Evolutionary conservation across 2,888 invertebrate genomes (phyloP).

Genomic region (Drosophila helvetica): DNA sequence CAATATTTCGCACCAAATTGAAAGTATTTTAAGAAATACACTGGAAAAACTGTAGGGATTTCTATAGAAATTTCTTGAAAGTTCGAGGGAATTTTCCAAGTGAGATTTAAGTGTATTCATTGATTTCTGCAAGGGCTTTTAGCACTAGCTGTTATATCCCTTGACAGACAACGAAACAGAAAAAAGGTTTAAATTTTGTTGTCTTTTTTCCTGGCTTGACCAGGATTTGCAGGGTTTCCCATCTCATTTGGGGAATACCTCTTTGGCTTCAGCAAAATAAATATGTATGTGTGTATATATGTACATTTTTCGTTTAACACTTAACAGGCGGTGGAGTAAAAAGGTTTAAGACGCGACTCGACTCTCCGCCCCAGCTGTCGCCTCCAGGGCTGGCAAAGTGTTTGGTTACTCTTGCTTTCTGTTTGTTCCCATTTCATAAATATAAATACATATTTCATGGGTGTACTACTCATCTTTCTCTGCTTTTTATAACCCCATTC

Average conservation of each 20-base stretch:
- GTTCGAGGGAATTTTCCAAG: too few species aligned
- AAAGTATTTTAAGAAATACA: too few species aligned
- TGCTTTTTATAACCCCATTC: neutral
- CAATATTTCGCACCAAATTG: too few species aligned
- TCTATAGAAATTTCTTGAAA: too few species aligned
- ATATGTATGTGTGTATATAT: too few species aligned
- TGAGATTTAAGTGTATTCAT: too few species aligned
- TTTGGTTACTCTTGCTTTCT: slow-evolving; percentile 34
- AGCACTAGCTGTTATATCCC: neutral
- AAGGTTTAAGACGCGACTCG: slow-evolving; percentile 6
- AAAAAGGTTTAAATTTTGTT: neutral
- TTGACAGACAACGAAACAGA: too few species aligned
- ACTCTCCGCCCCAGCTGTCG: neutral
- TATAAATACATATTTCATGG: slow-evolving; percentile 14
- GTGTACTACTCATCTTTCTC: slow-evolving; percentile 6
- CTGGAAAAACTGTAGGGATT: too few species aligned
- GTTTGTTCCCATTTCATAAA: slow-evolving; percentile 23
- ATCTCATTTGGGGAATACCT: slow-evolving; percentile 5
- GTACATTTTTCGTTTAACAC: slow-evolving; percentile 23
- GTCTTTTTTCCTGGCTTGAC: neutral
- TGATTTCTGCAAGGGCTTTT: too few species aligned
- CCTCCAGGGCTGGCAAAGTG: slow-evolving; percentile 26
- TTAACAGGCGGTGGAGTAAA: neutral
- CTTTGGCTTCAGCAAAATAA: slow-evolving; percentile 39
- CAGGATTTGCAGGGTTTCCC: slow-evolving; percentile 33